phyloP scores from a whole-genome alignment of 1,140 invertebrate genomes.

The Drosophila pandora region DNA sequence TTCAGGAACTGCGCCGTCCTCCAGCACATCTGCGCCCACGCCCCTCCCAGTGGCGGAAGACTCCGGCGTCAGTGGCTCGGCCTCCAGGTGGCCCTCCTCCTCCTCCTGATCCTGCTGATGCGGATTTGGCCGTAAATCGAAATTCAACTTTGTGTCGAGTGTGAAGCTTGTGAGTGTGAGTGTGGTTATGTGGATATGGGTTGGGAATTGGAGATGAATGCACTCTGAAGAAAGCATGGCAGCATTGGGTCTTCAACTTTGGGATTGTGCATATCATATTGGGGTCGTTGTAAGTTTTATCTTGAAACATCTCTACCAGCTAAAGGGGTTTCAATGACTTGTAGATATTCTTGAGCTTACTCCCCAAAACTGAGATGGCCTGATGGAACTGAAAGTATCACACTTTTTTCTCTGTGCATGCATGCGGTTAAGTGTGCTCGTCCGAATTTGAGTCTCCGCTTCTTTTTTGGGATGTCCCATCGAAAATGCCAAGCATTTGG shows the following conservation, averaged over 20 bases:
- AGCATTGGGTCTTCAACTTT: neutral
- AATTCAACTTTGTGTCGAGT: slow-evolving; percentile 9
- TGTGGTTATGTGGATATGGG: slow-evolving; percentile 10
- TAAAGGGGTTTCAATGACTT: neutral
- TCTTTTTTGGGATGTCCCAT: slow-evolving; percentile 40
- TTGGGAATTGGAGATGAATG: neutral
- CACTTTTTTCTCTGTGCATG: neutral
- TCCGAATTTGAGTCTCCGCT: slow-evolving; percentile 7
- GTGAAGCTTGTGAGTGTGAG: slow-evolving; percentile 1
- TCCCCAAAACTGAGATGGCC: neutral
- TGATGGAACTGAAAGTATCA: neutral
- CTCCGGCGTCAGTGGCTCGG: slow-evolving; percentile 20
- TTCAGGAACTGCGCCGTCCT: slow-evolving; percentile 75
- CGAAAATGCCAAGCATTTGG: slow-evolving; percentile 68
- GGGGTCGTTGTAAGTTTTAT: neutral
- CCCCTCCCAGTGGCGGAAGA: neutral
- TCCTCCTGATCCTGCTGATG: slow-evolving; percentile 26
- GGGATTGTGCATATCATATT: neutral
- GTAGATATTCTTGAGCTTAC: neutral
- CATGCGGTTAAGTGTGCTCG: slow-evolving; percentile 11
- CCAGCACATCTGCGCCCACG: slow-evolving; percentile 60
- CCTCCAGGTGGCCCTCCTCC: slow-evolving; percentile 13
- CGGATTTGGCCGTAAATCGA: slow-evolving; percentile 32
- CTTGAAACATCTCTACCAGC: neutral
- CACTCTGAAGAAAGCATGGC: neutral